A percentile compares a stretch with the other conserved stretches of the same genome.
Conservation (phyloP, 2,797 vertebrate genomes). For the Pangasius larnaudii region DNA sequence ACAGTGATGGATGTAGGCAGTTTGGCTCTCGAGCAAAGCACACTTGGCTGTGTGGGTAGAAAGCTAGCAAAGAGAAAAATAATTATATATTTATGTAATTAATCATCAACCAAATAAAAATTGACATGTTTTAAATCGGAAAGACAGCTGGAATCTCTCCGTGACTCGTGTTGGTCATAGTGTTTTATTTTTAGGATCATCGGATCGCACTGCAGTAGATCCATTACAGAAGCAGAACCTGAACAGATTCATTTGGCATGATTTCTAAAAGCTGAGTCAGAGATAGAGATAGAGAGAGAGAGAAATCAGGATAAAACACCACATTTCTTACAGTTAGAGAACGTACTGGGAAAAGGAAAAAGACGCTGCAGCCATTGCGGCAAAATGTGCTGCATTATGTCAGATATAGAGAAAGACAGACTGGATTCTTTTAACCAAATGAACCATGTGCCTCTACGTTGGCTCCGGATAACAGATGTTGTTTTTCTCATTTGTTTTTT, state of each 20-base stretch:
- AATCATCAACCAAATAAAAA: not conserved
- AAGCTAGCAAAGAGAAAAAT: not conserved
- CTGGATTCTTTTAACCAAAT: not conserved
- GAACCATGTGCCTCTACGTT: not conserved
- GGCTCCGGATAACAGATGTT: not conserved
- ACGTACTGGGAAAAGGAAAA: not conserved
- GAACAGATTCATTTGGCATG: slow-evolving; percentile 2
- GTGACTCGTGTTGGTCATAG: not conserved
- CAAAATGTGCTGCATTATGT: not conserved
- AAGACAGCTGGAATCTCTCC: not conserved
- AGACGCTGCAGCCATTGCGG: not conserved
- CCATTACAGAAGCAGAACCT: slow-evolving; percentile 11
- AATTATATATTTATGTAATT: not conserved
- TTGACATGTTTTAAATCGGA: not conserved
- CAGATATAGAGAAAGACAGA: not conserved
- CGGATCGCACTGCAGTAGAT: not conserved
- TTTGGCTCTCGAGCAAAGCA: not conserved
- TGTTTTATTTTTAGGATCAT: slow-evolving; percentile 5
- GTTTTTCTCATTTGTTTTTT: not conserved
- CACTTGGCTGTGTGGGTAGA: not conserved
- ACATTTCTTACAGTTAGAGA: not conserved
- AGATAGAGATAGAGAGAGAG: not conserved
- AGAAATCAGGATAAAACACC: not conserved
- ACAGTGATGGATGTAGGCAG: not conserved
- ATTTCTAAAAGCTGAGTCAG: slow-evolving; percentile 18